Evolutionary conservation across 2,113 vertebrate species (phyloP).

Genomic region (Podarcis muralis): DNA sequence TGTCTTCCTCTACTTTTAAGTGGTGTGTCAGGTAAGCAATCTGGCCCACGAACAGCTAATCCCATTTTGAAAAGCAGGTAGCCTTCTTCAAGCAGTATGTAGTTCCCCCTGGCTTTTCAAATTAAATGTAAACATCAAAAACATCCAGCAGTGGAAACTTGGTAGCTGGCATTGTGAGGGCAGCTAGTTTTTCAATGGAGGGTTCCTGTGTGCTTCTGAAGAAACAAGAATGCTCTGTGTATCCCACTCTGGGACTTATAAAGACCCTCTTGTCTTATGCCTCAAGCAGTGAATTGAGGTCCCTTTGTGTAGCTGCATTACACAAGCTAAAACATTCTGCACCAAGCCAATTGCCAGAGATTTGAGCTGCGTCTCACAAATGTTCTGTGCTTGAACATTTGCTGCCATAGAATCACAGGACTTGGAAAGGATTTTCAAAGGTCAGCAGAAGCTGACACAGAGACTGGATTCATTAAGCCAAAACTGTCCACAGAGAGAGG

Average conservation of each 20-base stretch:
- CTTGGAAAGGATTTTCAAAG: background rate
- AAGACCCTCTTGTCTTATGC: slow-evolving; percentile 53
- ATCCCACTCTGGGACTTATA: slow-evolving; percentile 18
- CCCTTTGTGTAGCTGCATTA: slow-evolving; percentile 31
- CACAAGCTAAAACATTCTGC: background rate
- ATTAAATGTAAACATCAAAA: background rate
- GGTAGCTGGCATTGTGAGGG: slow-evolving; percentile 6
- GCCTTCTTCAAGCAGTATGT: background rate
- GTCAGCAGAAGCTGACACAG: background rate
- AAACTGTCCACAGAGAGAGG: background rate
- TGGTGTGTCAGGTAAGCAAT: background rate
- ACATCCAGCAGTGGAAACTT: background rate
- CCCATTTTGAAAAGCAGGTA: background rate
- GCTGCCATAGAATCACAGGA: background rate
- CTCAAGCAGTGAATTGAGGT: slow-evolving; percentile 37
- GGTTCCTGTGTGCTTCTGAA: slow-evolving; percentile 1
- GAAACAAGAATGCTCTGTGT: slow-evolving; percentile 46
- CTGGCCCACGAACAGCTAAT: background rate
- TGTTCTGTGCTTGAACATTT: background rate
- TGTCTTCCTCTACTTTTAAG: background rate
- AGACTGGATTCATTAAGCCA: slow-evolving; percentile 4
- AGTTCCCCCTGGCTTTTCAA: background rate
- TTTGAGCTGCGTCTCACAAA: slow-evolving; percentile 29
- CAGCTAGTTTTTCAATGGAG: background rate
- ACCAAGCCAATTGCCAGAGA: slow-evolving; percentile 8